These are phyloP conservation scores for Salminus brasiliensis DNA, from an alignment of 2,113 vertebrate genomes.

Conservation along the genomic window DNA sequence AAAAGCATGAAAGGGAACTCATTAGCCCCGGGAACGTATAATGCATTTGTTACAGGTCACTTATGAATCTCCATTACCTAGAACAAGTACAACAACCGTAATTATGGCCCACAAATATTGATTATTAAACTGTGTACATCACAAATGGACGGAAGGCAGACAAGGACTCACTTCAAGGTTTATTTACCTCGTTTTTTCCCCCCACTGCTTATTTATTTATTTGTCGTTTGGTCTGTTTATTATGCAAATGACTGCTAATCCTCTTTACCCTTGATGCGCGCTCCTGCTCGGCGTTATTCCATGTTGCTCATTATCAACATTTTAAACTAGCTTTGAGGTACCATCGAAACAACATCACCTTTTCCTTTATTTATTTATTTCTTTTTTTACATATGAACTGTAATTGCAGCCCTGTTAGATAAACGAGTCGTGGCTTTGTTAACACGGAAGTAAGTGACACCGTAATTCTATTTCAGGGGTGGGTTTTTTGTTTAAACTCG, in stretches of 20 bases:
- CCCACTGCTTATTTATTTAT: constrained; percentile 64
- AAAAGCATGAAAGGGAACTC: constrained; percentile 82
- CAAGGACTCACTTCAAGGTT: constrained; percentile 73
- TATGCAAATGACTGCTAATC: constrained; percentile 72
- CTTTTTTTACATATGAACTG: not conserved
- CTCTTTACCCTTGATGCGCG: constrained; percentile 63
- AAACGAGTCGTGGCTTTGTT: constrained; percentile 28
- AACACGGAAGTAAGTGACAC: constrained; percentile 7
- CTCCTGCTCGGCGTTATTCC: constrained; percentile 50
- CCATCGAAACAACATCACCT: constrained; percentile 34
- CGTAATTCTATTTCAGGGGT: constrained; percentile 15
- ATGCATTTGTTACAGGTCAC: constrained; percentile 87
- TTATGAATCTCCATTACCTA: constrained; percentile 92
- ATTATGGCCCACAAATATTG: constrained; percentile 92
- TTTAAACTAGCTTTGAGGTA: constrained; percentile 61
- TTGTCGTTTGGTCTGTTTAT: constrained; percentile 69
- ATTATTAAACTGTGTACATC: constrained; percentile 89
- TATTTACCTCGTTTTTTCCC: constrained; percentile 65
- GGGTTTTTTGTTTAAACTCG: constrained; percentile 3
- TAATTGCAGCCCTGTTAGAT: constrained; percentile 20
- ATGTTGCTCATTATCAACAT: constrained; percentile 51
- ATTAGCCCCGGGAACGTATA: constrained; percentile 83
- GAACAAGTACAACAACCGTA: constrained; percentile 86
- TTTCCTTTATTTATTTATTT: no score
- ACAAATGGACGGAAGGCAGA: constrained; percentile 77